Conservation (phyloP, 2,797 vertebrate genomes). For the Uromys caudimaculatus region DNA sequence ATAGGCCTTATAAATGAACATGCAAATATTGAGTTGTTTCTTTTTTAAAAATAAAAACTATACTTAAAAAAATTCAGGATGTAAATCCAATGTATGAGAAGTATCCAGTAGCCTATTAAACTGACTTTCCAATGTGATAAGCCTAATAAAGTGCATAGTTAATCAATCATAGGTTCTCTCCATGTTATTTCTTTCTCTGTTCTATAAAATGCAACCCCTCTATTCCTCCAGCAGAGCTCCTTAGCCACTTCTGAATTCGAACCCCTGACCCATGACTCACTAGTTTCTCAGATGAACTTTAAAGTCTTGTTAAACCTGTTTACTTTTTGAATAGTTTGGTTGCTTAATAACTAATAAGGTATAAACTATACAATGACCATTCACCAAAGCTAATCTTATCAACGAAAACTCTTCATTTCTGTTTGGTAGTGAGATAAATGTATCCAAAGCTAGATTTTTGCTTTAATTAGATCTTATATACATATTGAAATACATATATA, state of each 20-base stretch:
- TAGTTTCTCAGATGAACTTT: neutral
- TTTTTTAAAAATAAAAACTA: neutral
- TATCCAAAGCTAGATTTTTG: neutral
- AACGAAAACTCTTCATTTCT: neutral
- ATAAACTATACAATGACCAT: neutral
- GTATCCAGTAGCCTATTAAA: neutral
- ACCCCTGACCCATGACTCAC: neutral
- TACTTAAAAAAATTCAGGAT: neutral
- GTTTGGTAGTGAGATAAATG: neutral
- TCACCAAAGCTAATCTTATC: neutral
- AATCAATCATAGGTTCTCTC: neutral
- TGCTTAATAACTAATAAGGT: neutral
- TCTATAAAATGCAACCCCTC: neutral
- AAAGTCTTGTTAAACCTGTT: neutral
- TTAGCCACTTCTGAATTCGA: neutral
- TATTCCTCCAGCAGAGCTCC: neutral
- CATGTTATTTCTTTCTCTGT: neutral
- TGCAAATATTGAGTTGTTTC: neutral
- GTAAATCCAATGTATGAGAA: neutral
- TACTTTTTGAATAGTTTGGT: neutral
- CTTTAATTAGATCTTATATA: neutral
- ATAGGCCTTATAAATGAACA: neutral
- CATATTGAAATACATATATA: neutral
- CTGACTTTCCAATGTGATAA: neutral
- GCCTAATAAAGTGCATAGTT: neutral